Conservation (phyloP, 2,888 invertebrate species). For the Elmis aenea region DNA sequence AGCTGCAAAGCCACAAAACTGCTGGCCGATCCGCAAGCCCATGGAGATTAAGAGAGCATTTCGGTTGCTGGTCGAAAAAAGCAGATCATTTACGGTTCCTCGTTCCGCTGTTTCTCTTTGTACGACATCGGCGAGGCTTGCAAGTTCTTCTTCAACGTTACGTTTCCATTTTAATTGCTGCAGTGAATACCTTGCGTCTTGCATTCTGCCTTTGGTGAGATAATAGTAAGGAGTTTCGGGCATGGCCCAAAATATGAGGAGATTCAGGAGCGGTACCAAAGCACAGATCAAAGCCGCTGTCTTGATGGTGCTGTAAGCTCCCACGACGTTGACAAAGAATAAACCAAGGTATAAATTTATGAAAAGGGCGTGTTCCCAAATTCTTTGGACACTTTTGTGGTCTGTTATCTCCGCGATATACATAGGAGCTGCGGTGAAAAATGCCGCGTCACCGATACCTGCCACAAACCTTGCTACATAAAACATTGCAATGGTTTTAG, state of each 20-base stretch:
- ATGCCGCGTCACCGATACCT: conserved; percentile 31
- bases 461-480: conserved; percentile 32
- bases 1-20: conserved; percentile 29
- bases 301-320: conserved; percentile 52
- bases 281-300: conserved; percentile 53
- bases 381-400: conserved; percentile 32
- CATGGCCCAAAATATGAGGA: conserved; percentile 53
- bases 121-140: conserved; percentile 29
- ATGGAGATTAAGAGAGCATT: conserved; percentile 31
- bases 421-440: conserved; percentile 31
- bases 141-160: conserved; percentile 30
- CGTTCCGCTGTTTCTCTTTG: conserved; percentile 34
- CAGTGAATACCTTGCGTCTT: conserved; percentile 30
- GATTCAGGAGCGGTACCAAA: conserved; percentile 53
- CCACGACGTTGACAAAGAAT: conserved; percentile 48
- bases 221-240: conserved; percentile 52
- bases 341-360: conserved; percentile 29
- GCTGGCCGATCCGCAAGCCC: conserved; percentile 33
- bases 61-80: conserved; percentile 29
- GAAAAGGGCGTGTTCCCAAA: conserved; percentile 32
- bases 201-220: conserved; percentile 28
- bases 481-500: conserved; percentile 29
- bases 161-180: conserved; percentile 26
- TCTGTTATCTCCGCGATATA: conserved; percentile 35
- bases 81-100: conserved; percentile 33